Evolutionary conservation across 2,797 vertebrate species (phyloP).

Genomic region (Poeciliopsis turneri): DNA sequence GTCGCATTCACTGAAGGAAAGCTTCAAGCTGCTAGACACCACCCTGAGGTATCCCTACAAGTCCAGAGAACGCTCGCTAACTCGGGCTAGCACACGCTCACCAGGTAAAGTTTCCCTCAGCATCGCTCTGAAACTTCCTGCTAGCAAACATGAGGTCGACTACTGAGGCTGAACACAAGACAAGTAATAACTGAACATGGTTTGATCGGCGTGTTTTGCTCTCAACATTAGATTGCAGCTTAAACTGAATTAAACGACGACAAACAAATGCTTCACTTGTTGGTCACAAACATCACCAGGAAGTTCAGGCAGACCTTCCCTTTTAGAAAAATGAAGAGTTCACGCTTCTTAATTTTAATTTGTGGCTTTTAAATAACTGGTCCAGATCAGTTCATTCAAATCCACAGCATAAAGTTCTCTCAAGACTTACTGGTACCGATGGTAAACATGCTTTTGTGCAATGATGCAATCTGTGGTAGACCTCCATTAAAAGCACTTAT

Average conservation of each 20-base stretch:
- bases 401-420: not conserved
- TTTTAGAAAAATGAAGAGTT: not conserved
- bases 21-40: constrained; percentile 97
- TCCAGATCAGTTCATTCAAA: not conserved
- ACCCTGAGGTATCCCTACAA: constrained; percentile 94
- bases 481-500: not conserved
- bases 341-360: not conserved
- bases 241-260: not conserved
- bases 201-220: too few relatives aligned
- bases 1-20: constrained; percentile 95
- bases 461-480: not conserved
- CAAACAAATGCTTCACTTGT: not conserved
- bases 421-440: not conserved
- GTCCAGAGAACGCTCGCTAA: constrained; percentile 86
- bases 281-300: not conserved
- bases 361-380: not conserved
- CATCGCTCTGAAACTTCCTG: not conserved
- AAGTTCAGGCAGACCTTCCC: not conserved
- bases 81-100: constrained; percentile 86
- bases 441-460: not conserved
- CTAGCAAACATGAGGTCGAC: not conserved
- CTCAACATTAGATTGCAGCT: not conserved
- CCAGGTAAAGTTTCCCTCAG: constrained; percentile 83
- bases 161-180: not conserved
- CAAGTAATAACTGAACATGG: not conserved